Conservation (phyloP, 2,797 vertebrate genomes). For the Pseudochirops corinnae region DNA sequence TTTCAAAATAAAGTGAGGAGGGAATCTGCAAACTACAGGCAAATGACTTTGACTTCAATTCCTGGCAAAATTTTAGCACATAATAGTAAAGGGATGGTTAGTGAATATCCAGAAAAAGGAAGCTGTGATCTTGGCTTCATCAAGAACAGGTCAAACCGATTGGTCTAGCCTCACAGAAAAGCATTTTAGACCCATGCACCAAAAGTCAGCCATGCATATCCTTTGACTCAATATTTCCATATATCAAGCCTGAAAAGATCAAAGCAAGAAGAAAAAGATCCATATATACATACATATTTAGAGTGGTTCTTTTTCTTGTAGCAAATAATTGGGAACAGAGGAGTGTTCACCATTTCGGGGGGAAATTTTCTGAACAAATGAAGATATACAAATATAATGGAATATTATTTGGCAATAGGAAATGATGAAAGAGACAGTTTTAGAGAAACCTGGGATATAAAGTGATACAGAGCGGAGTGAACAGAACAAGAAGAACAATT, state of each 20-base stretch:
- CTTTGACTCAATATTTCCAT: background rate
- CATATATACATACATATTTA: background rate
- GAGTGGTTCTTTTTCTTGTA: background rate
- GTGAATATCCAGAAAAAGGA: background rate
- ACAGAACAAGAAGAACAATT: background rate
- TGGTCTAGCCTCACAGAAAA: background rate
- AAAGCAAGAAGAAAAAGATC: background rate
- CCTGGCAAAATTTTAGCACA: background rate
- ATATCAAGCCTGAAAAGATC: background rate
- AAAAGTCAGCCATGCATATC: background rate
- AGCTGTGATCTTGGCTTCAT: background rate
- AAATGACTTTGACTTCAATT: background rate
- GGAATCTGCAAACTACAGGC: background rate
- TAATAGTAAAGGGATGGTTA: background rate
- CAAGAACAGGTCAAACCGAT: background rate
- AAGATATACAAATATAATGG: background rate
- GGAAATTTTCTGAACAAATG: background rate
- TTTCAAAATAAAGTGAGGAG: background rate
- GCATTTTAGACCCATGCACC: background rate
- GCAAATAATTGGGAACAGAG: background rate
- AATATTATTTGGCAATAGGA: background rate
- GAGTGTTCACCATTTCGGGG: background rate
- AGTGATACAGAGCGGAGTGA: background rate
- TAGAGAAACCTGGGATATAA: background rate
- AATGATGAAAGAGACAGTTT: background rate